Base-by-base conservation (phyloP, 2,888 invertebrate genomes). In the Sisyra nigra region DNA sequence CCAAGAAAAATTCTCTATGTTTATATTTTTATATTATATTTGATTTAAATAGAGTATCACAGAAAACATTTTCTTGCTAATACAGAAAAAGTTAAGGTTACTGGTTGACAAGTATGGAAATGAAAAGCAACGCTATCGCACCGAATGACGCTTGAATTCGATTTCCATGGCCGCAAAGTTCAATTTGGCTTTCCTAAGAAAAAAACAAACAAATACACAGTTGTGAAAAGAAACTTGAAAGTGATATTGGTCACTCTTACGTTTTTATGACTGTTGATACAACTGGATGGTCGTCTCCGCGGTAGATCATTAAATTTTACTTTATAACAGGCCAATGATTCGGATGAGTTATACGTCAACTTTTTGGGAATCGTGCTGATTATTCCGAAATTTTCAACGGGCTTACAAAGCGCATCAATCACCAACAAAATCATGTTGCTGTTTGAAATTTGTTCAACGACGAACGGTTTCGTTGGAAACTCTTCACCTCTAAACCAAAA, bases 351-450 rank as follows among this genome's bases (percentile, higher is more conserved):
- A 46, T 62, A 62, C 30, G 50, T 50, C 30, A 61, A 58, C 48
- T 60, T 59, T 30, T 50, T 51, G 6, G 62, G 61, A 24, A 54
- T 56, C 9, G 57, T 57, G 18, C 54, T 55, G 14, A 53, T 54
- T 5, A 49, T 47, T 41, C 54, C 53, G 3, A 50, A 48, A 30
- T 54, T 50, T n/a, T 49, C 47, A 14, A 54, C 55, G 33, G 54
- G 54, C 19, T 55, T 53, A 55, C 81, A 83, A 46, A 72, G 63
- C 13, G 65, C 67, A 54, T 84, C 76, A n/a, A 85, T 74, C 13
- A 84, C 82, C 37, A 88, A 64, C 53, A 88, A 65, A 45, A 89
- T 63, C 64, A 88, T 71, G 57, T 87, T 88, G 42, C 81, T 86
- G 50, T 74, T 72, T 46, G 80, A 78, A 45, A 88, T 82, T 34